Conservation (phyloP, 1,140 invertebrate species). For the Globodera rostochiensis region DNA sequence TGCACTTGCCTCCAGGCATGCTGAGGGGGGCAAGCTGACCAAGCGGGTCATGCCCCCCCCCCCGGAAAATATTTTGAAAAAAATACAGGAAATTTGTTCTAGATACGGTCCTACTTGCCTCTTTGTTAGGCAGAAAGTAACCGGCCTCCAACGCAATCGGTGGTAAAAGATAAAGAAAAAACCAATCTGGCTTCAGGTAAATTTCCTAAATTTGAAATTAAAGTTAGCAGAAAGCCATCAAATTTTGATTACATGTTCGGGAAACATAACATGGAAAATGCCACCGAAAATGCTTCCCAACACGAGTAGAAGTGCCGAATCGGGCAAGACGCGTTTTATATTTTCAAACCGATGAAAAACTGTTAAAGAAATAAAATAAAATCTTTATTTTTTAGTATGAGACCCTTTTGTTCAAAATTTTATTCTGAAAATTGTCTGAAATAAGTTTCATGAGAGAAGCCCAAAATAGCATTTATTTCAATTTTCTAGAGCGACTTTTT, state of each 20-base stretch:
- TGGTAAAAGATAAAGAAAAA: constrained; percentile 53
- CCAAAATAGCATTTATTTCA: too few relatives aligned
- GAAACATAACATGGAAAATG: constrained; percentile 52
- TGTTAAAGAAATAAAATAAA: constrained; percentile 22
- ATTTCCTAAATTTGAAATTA: constrained; percentile 33
- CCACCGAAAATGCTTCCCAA: constrained; percentile 57
- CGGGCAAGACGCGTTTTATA: constrained; percentile 68
- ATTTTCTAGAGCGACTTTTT: too few relatives aligned
- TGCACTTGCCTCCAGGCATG: too few relatives aligned
- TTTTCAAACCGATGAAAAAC: constrained; percentile 41
- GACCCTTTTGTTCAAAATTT: too few relatives aligned
- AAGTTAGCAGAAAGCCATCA: constrained; percentile 35
- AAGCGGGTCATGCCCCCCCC: too few relatives aligned
- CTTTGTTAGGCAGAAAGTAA: constrained; percentile 93
- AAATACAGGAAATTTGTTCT: too few relatives aligned
- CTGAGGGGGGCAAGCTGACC: too few relatives aligned
- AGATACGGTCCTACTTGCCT: constrained; percentile 32
- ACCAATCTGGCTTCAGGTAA: constrained; percentile 49
- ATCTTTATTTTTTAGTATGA: not conserved
- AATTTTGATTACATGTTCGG: constrained; percentile 48
- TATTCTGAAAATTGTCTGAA: too few relatives aligned
- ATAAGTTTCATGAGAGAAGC: too few relatives aligned
- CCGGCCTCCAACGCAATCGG: constrained; percentile 90
- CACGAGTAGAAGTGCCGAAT: constrained; percentile 58
- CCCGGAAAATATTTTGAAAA: too few relatives aligned